Base-by-base conservation (phyloP, 1,140 invertebrate genomes). In the Rhizoglyphus robini region DNA sequence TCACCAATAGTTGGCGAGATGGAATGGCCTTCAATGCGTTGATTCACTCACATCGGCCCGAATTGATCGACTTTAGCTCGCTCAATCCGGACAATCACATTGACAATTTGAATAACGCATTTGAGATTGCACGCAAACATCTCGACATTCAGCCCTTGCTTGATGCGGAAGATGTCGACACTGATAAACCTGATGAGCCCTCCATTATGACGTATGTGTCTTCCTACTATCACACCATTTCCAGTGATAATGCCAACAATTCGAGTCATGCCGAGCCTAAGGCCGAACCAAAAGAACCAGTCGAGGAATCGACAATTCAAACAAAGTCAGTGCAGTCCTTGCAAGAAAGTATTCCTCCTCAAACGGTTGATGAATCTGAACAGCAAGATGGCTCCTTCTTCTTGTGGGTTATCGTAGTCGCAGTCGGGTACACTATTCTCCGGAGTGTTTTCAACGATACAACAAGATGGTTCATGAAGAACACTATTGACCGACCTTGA, bases 161-260 rank as follows among this genome's bases (percentile, higher is more conserved):
- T 27, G 93, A 97, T 76, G 85, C 93, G 31, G 92, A 95, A 80
- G 96, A 99, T 79, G 91, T 99, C 30, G 92, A 98, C 78, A 92
- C 96, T 15, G 85, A 88, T 18, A 88, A 89, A 73, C 96, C 96
- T 8, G 96, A 99, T 77, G 95, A 99, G 74, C 90, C 93, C 76
- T 97, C 92, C 34, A 90, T 99, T 68, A 98, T 99, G 92, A 99
- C 96, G 31, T 99, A 99, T 76, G 92, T 99, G 47, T 93, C 96
- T 38, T 93, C 98, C 79, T 99, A 98, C 77, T 79, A 98, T 68
- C 90, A 96, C 23, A 15, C 51, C 8, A 27, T 54, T 54, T 8
- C 8, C 20, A 54, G 23, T 54, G 51, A 54, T 46, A 46, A 54
- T 20, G 8, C 8, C 51, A 54, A 54, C 23, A 54, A 32, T 54